A percentile compares a stretch with the other conserved stretches of the same genome.
Evolutionary conservation across 1,140 invertebrate species (phyloP).

Genomic region (Agrilus planipennis): DNA sequence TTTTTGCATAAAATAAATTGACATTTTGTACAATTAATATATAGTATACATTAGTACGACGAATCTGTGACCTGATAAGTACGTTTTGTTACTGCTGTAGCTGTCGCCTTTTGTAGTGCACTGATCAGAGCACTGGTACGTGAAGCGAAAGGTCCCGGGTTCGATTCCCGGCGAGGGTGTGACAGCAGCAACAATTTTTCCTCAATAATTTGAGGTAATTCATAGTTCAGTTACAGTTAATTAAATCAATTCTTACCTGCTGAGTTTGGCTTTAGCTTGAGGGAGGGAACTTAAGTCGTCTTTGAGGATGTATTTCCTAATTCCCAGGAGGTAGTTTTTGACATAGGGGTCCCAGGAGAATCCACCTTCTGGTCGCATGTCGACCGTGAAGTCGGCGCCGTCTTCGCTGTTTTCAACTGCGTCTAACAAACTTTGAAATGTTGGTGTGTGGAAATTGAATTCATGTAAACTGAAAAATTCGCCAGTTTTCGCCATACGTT

Average conservation of each 20-base stretch:
- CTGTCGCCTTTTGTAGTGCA: no score
- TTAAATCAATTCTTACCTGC: conserved; percentile 37
- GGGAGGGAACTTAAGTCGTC: conserved; percentile 54
- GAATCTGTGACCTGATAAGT: no score
- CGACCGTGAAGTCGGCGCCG: conserved; percentile 44
- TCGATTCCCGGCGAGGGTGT: no score
- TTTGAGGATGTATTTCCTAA: conserved; percentile 66
- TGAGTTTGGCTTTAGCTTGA: conserved; percentile 50
- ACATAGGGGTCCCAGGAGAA: conserved; percentile 59
- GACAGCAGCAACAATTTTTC: no score
- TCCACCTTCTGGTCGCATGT: conserved; percentile 35
- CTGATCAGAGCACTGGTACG: background rate
- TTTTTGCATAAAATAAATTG: background rate
- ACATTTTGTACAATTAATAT: background rate
- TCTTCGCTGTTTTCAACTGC: conserved; percentile 48
- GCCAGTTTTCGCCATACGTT: conserved; percentile 61
- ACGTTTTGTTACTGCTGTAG: no score
- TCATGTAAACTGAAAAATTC: conserved; percentile 81
- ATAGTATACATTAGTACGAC: no score
- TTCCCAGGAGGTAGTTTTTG: conserved; percentile 63
- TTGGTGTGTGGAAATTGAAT: conserved; percentile 71
- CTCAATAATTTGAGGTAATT: no score
- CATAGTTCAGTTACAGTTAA: background rate
- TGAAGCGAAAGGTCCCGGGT: no score
- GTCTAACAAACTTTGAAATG: conserved; percentile 53